Evolutionary conservation across 2,113 vertebrate genomes (phyloP).

Genomic region (Scatophagus argus): DNA sequence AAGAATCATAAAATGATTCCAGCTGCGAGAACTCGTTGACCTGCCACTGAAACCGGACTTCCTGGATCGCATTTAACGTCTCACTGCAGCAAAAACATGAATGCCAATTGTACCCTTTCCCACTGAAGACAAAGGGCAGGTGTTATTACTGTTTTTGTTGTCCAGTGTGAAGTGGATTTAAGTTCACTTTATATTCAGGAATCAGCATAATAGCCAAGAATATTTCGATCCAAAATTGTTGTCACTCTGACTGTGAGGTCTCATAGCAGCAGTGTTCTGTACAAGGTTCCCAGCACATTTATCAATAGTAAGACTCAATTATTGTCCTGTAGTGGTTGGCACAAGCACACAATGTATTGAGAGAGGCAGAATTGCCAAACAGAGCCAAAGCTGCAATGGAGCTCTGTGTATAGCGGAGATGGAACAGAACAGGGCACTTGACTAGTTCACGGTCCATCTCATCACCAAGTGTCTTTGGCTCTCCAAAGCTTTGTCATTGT

Average conservation of each 20-base stretch:
- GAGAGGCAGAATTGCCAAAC: conserved; percentile 23
- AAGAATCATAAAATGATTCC: neutral
- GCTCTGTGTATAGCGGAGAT: conserved; percentile 45
- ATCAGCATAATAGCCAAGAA: neutral
- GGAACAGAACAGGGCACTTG: conserved; percentile 59
- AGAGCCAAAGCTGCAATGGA: conserved; percentile 12
- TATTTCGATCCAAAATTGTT: neutral
- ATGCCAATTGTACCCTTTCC: too few relatives aligned
- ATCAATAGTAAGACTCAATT: conserved; percentile 21
- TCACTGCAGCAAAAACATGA: too few relatives aligned
- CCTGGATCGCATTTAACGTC: neutral
- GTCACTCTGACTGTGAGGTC: neutral
- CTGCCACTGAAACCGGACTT: too few relatives aligned
- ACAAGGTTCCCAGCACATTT: conserved; percentile 48
- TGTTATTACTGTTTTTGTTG: too few relatives aligned
- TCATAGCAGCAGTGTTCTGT: neutral
- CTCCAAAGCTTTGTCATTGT: conserved; percentile 60
- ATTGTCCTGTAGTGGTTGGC: conserved; percentile 31
- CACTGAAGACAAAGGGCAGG: too few relatives aligned
- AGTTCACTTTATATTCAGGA: neutral
- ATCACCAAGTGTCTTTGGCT: conserved; percentile 61
- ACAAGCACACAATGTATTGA: conserved; percentile 16
- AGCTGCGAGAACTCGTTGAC: neutral
- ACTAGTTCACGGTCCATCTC: conserved; percentile 69
- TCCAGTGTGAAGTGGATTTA: too few relatives aligned